phyloP scores from a whole-genome alignment of 2,888 invertebrate genomes.

The Nycteola revayana region DNA sequence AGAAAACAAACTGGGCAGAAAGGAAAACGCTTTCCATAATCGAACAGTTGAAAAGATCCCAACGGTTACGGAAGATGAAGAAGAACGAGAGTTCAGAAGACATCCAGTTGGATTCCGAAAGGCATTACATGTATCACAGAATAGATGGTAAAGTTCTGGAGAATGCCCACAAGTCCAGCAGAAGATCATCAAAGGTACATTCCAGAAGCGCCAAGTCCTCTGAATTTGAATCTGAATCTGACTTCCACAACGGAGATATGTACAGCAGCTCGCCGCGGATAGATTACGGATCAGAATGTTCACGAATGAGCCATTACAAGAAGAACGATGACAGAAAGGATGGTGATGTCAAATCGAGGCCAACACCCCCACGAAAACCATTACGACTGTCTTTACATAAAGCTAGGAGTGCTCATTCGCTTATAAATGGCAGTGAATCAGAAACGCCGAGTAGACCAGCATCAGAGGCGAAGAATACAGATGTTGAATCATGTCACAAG shows the following conservation, averaged over 20 bases:
- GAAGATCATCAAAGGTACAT: constrained; percentile 70
- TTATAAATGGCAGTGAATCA: constrained; percentile 70
- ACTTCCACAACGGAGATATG: constrained; percentile 69
- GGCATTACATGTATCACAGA: constrained; percentile 65
- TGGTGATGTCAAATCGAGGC: constrained; percentile 80
- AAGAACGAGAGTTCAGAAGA: constrained; percentile 74
- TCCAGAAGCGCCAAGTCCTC: constrained; percentile 86
- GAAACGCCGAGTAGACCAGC: constrained; percentile 65
- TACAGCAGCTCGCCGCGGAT: constrained; percentile 67
- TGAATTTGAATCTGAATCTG: constrained; percentile 90
- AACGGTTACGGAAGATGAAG: constrained; percentile 64
- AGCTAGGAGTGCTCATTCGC: constrained; percentile 90
- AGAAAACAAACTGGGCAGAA: constrained; percentile 77
- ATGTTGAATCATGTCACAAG: constrained; percentile 58
- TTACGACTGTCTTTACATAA: constrained; percentile 90
- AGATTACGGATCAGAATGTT: constrained; percentile 83
- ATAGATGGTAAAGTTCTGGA: constrained; percentile 79
- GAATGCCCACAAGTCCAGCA: constrained; percentile 78
- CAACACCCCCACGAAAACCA: constrained; percentile 93
- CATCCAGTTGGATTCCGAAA: constrained; percentile 72
- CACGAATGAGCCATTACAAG: constrained; percentile 65
- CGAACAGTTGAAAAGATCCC: constrained; percentile 71
- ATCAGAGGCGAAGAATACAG: constrained; percentile 43
- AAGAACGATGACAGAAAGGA: constrained; percentile 63
- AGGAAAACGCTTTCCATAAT: constrained; percentile 73